Base-by-base conservation (phyloP, 1,140 invertebrate species). In the Cryptotermes secundus region DNA sequence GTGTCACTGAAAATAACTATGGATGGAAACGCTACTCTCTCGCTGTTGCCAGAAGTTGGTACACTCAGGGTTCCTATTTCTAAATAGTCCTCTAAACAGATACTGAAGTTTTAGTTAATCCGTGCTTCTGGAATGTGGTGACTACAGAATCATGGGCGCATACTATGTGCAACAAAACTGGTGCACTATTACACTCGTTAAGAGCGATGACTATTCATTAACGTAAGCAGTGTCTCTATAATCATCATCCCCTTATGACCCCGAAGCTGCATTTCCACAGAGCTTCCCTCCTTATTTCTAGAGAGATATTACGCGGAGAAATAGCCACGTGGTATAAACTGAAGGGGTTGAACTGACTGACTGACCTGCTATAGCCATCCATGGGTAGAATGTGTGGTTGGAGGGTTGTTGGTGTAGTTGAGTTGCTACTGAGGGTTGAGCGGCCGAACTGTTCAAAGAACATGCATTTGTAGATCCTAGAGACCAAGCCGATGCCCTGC, bases 311-410 rank as follows among this genome's bases (percentile, higher is more conserved):
- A 1, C 26, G n/a, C 2, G 59, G 59, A 31, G 14, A 26, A 72
- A 72, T n/a, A 72, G 14, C 26, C 59, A 72, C 59, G 59, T 72
- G 59, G 59, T 72, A 1, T 72, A 31, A n/a, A 9, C n/a, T 72
- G n/a, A 72, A 72, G 16, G 59, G n/a, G 59, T 36, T 31, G 42
- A 53, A 38, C 31, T 34, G 2, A 82, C 31, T 34, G 2, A 82
- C 95, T 95, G 91, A 98, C 97, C 97, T 97, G 97, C 97, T 93
- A 98, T 98, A 91, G 97, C 97, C 97, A 98, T 98, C 97, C 97
- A 98, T 86, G 97, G 97, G 92, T 98, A 98, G 92, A 98, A 98
- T 88, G 96, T 97, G 93, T 97, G 96, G 90, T 96, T 97, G 88
- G 90, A 89, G 89, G 93, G 93, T 90, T 95, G 93, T 91, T 97